Evolutionary conservation across 2,888 invertebrate genomes (phyloP).

Genomic region (Molorchus minor): DNA sequence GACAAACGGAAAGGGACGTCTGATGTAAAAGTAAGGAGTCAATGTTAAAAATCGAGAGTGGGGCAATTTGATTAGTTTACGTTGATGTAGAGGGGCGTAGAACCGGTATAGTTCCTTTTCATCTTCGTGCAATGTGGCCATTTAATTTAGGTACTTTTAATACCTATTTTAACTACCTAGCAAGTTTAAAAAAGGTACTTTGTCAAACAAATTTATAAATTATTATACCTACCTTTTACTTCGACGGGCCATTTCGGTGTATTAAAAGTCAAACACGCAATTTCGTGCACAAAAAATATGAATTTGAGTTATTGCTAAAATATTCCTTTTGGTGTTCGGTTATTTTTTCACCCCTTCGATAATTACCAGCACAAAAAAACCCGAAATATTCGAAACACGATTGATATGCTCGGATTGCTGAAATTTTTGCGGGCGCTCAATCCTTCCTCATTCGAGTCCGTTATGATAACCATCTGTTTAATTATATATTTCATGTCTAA

Average conservation of each 20-base stretch:
- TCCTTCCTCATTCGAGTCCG: conserved; percentile 18
- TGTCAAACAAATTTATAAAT: conserved; percentile 13
- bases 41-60: too few species aligned
- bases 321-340: neutral
- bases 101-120: too few species aligned
- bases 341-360: neutral
- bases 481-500: conserved; percentile 21
- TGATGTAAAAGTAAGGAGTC: too few species aligned
- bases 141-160: too few species aligned
- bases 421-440: conserved; percentile 6
- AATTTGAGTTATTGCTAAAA: conserved; percentile 17
- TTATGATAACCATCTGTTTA: conserved; percentile 17
- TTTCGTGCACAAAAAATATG: conserved; percentile 8
- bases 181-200: conserved; percentile 15
- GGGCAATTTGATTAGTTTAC: too few species aligned
- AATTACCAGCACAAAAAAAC: conserved; percentile 7
- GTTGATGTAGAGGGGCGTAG: too few species aligned
- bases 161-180: too few species aligned
- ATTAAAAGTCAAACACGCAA: conserved; percentile 5
- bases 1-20: too few species aligned
- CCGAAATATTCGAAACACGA: conserved; percentile 16
- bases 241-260: conserved; percentile 4
- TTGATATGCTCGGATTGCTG: conserved; percentile 12
- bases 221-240: neutral
- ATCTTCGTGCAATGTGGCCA: too few species aligned